These are phyloP conservation scores for Halcyon smyrnensis DNA, from an alignment of 2,797 vertebrate genomes.

Conservation along the genomic window DNA sequence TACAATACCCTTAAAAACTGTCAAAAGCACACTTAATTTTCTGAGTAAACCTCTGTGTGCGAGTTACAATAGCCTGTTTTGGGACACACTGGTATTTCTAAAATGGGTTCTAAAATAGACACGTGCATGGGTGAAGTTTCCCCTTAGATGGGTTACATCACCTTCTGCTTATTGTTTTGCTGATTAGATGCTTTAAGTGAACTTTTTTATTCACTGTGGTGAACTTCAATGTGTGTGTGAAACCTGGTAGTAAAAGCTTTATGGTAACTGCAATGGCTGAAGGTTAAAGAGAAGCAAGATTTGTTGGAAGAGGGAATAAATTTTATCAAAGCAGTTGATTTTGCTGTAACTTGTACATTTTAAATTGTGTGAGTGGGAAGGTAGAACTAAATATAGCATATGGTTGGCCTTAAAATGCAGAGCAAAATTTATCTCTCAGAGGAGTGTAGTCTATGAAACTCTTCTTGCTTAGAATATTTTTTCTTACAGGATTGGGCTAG, in stretches of 20 bases:
- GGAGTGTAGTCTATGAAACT: background rate
- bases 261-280: background rate
- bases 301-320: background rate
- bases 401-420: background rate
- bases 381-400: slow-evolving; percentile 8
- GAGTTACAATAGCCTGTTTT: background rate
- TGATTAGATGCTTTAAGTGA: background rate
- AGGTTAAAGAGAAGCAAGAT: background rate
- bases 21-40: background rate
- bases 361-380: background rate
- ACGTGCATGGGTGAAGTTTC: background rate
- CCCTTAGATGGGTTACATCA: background rate
- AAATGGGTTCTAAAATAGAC: background rate
- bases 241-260: background rate
- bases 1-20: background rate
- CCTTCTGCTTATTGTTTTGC: background rate
- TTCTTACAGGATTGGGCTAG: background rate
- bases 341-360: background rate
- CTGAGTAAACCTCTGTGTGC: background rate
- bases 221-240: background rate
- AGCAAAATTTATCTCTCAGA: background rate
- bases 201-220: background rate
- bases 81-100: background rate
- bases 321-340: background rate
- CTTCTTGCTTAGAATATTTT: background rate